Evolutionary conservation across 2,888 invertebrate species (phyloP), one percentile per base, ranked within the genome.

Genomic region (Pseudococcus viburni): DNA sequence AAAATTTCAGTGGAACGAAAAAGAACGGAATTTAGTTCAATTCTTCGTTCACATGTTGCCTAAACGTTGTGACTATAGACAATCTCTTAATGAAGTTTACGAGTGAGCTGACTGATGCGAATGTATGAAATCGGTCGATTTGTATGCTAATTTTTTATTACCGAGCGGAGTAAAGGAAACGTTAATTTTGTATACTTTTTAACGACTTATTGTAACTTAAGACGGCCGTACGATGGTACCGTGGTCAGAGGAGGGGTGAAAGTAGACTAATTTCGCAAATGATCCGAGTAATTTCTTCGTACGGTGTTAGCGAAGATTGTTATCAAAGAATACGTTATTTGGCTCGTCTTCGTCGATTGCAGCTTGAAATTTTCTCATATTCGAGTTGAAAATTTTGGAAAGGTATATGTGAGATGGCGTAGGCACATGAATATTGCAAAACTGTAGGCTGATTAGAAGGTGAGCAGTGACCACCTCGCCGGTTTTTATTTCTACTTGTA

Each of bases 91-190:
- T 33, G 26, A 33, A 59, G 15, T 59, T 59, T 59, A 59, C 59
- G 59, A 59, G 19, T 8, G n/a, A 15, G n/a, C 42, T 42, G 42
- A 42, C 42, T 42, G 26, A 33, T 33, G 59, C n/a, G 64, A 64
- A 22, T 64, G 64, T 64, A 5, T n/a, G 17, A 17, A 22, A 9
- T 64, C 64, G 22, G 22, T 64, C 22, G 64, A 64, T 64, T 64
- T 64, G 64, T 64, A 64, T 64, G 64, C 64, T 64, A 64, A 64
- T 64, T 64, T 9, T 64, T 64, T 64, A 22, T 22, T n/a, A 8
- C 15, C 15, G 5, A 0, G 59, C 15, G 59, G 7, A 59, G n/a
- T 19, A n/a, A 9, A 64, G 64, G 64, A 64, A 59, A 64, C 64
- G 64, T 64, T 64, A 64, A 64, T 64, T 64, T 64, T 22, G 64